phyloP scores from a whole-genome alignment of 2,113 vertebrate species.

The Osmerus mordax region DNA sequence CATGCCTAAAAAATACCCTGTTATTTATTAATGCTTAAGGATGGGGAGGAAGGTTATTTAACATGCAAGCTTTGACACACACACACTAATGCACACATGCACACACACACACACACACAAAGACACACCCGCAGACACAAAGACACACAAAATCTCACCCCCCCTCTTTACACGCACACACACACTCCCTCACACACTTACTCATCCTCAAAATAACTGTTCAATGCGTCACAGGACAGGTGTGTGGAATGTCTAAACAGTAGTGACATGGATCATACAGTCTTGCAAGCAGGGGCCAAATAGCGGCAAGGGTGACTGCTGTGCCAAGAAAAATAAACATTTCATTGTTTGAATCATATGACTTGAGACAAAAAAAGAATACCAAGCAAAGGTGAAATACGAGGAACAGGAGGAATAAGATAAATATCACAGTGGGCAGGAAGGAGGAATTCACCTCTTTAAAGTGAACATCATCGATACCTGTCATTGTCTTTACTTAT shows the following conservation, averaged over 20 bases:
- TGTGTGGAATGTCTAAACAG: conserved; percentile 28
- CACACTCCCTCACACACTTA: too few species aligned
- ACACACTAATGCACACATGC: too few species aligned
- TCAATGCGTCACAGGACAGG: conserved; percentile 2
- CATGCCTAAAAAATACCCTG: conserved; percentile 78
- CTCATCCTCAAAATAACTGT: conserved; percentile 27
- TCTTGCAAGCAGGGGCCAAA: conserved; percentile 23
- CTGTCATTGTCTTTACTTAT: conserved; percentile 26
- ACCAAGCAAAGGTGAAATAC: background rate
- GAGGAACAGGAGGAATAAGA: background rate
- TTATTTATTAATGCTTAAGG: conserved; percentile 56
- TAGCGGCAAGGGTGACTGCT: too few species aligned
- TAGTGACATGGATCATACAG: conserved; percentile 12
- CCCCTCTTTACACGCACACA: background rate
- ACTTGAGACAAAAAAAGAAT: conserved; percentile 13
- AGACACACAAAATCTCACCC: too few species aligned
- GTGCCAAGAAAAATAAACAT: conserved; percentile 5
- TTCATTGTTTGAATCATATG: background rate
- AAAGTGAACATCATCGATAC: conserved; percentile 25
- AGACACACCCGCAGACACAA: conserved; percentile 1
- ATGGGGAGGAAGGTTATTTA: conserved; percentile 34
- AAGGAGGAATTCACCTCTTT: conserved; percentile 6
- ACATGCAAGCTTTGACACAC: conserved; percentile 49
- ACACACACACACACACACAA: too few species aligned
- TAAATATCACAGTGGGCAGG: conserved; percentile 8